A percentile compares a stretch with the other conserved stretches of the same genome.
phyloP scores from a whole-genome alignment of 2,113 vertebrate genomes.

The Raja brachyura region DNA sequence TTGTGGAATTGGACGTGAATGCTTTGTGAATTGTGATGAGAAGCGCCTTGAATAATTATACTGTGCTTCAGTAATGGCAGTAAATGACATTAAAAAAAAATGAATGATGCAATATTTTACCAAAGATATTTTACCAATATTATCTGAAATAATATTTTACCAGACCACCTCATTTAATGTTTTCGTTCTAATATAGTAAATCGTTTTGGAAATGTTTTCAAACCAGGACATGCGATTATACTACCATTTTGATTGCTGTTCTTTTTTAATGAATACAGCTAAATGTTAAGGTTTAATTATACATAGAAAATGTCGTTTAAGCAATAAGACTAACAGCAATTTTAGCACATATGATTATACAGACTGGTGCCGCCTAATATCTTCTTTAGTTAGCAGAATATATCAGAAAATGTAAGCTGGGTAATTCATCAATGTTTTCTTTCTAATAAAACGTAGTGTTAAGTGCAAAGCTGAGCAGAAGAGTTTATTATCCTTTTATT shows the following conservation, averaged over 20 bases:
- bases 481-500: background rate
- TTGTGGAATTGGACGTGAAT: background rate
- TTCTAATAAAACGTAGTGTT: background rate
- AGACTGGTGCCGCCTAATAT: background rate
- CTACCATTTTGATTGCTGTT: background rate
- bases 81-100: background rate
- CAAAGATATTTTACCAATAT: background rate
- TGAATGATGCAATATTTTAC: background rate
- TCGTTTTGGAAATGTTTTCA: background rate
- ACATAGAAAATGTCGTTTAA: background rate
- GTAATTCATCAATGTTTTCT: background rate
- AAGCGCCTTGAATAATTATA: background rate
- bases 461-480: background rate
- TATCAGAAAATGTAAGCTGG: background rate
- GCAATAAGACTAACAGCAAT: background rate
- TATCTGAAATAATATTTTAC: background rate
- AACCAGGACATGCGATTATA: background rate
- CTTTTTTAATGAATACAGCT: background rate
- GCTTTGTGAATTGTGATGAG: slow-evolving; percentile 2
- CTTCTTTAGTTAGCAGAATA: background rate
- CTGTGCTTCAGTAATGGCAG: background rate
- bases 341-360: background rate
- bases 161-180: background rate
- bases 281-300: background rate
- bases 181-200: background rate